phyloP scores from a whole-genome alignment of 2,888 invertebrate genomes.

The Aphrophora alni region DNA sequence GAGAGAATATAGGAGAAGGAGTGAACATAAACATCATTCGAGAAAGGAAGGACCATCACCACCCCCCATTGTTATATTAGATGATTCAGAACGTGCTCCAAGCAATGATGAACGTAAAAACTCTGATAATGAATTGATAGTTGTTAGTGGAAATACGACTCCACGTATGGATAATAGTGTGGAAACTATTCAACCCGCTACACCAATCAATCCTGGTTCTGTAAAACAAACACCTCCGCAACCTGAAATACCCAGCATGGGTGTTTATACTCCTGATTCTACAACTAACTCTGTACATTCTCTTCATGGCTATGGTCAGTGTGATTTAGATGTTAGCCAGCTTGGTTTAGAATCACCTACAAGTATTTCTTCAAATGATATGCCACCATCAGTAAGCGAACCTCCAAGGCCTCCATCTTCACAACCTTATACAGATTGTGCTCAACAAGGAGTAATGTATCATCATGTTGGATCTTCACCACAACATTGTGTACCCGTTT shows the following conservation, averaged over 20 bases:
- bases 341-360: constrained; percentile 88
- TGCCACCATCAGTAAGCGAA: constrained; percentile 55
- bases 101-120: constrained; percentile 26
- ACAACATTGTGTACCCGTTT: constrained; percentile 36
- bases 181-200: constrained; percentile 49
- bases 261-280: constrained; percentile 85
- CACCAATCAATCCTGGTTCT: constrained; percentile 53
- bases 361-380: constrained; percentile 81
- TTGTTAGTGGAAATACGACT: constrained; percentile 32
- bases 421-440: constrained; percentile 54
- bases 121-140: constrained; percentile 16
- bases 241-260: constrained; percentile 77
- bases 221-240: constrained; percentile 56
- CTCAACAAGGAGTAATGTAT: constrained; percentile 44
- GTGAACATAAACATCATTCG: constrained; percentile 14
- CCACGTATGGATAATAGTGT: constrained; percentile 39
- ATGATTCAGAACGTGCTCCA: constrained; percentile 35
- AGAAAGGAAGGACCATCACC: constrained; percentile 30
- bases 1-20: constrained; percentile 26
- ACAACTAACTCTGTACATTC: constrained; percentile 84
- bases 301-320: constrained; percentile 74
- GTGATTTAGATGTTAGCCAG: constrained; percentile 84
- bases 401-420: constrained; percentile 58
- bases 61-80: constrained; percentile 40
- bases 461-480: constrained; percentile 35